Evolutionary conservation across 64 coral and sea anemone genomes (phyloP).

Genomic region (Pocillopora damicornis): DNA sequence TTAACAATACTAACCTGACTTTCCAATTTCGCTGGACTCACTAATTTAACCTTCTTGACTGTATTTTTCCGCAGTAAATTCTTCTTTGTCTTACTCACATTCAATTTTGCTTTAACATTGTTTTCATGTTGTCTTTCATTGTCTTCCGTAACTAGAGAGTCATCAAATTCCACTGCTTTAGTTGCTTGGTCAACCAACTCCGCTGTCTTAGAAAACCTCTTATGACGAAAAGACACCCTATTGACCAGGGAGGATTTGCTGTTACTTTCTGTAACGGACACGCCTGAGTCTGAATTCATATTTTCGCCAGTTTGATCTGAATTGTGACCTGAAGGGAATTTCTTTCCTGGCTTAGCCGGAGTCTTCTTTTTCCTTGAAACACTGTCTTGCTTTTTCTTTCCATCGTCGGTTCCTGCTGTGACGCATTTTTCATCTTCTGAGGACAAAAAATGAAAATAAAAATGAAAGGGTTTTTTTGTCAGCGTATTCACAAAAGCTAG

Average conservation of each 20-base stretch:
- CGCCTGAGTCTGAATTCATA: background rate
- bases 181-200: background rate
- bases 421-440: background rate
- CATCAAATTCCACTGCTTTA: background rate
- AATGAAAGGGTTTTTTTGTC: background rate
- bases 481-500: too few species aligned
- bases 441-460: background rate
- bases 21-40: background rate
- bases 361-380: conserved; percentile 6
- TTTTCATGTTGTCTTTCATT: background rate
- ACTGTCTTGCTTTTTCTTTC: background rate
- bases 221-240: background rate
- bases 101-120: background rate
- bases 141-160: background rate
- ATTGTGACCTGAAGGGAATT: background rate
- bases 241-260: background rate
- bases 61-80: background rate
- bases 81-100: background rate
- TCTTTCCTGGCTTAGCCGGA: background rate
- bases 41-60: background rate
- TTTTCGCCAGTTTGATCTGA: background rate
- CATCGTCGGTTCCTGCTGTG: background rate
- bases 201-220: conserved; percentile 18
- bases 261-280: background rate
- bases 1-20: background rate